Evolutionary conservation across 2,888 invertebrate species (phyloP).

Genomic region (Clistopyga incitator): DNA sequence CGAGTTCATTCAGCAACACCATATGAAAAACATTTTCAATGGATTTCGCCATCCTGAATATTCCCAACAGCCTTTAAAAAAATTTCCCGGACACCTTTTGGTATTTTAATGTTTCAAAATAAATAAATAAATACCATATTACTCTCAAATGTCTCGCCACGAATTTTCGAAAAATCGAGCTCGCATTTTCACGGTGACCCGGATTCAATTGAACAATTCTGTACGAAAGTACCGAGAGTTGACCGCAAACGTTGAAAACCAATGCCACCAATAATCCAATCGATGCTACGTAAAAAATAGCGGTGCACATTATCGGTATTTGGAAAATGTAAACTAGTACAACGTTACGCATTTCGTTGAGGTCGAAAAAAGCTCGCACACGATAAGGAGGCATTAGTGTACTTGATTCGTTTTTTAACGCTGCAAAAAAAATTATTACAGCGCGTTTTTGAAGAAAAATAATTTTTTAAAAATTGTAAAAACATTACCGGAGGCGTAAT

Average conservation of each 20-base stretch:
- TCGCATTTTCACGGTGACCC: constrained; percentile 6
- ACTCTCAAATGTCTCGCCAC: constrained; percentile 60
- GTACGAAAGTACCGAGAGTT: constrained; percentile 67
- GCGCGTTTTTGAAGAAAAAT: too few species aligned
- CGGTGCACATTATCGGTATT: constrained; percentile 62
- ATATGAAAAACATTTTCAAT: constrained; percentile 34
- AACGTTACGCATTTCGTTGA: constrained; percentile 46
- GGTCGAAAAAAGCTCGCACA: constrained; percentile 55
- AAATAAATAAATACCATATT: constrained; percentile 46
- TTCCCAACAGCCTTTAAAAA: not conserved
- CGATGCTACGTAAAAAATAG: constrained; percentile 59
- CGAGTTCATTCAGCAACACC: constrained; percentile 34
- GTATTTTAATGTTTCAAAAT: too few species aligned
- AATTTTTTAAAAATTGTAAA: not conserved
- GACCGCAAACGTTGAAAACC: constrained; percentile 68
- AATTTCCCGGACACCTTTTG: too few species aligned
- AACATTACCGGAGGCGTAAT: constrained; percentile 35
- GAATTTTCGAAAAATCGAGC: constrained; percentile 48
- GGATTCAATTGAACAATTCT: constrained; percentile 63
- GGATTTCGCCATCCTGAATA: constrained; percentile 46
- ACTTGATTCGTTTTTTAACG: constrained; percentile 40
- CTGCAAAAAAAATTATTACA: constrained; percentile 12
- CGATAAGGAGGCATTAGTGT: constrained; percentile 46
- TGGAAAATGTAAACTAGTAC: constrained; percentile 65
- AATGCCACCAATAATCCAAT: constrained; percentile 66